These are phyloP conservation scores for Strigamia maritima DNA, from an alignment of 2,888 invertebrate species.

Conservation along the genomic window DNA sequence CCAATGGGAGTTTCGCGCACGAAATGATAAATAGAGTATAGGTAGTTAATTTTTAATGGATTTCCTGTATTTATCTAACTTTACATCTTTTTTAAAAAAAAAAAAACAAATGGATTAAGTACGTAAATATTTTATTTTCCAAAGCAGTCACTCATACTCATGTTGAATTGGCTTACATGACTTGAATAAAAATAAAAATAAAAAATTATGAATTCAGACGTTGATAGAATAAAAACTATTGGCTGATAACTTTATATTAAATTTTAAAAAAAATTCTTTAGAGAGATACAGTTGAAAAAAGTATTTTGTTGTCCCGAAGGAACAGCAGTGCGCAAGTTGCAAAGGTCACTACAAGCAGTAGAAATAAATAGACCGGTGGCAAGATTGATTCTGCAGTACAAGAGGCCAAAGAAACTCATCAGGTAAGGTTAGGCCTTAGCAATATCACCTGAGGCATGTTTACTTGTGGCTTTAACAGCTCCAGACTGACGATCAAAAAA, in stretches of 20 bases:
- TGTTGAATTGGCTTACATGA: too few relatives aligned
- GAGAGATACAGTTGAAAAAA: neutral
- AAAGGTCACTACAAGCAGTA: slow-evolving; percentile 21
- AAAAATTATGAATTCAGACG: too few relatives aligned
- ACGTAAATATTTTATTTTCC: too few relatives aligned
- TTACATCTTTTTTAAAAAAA: too few relatives aligned
- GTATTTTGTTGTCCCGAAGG: neutral
- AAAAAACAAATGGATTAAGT: too few relatives aligned
- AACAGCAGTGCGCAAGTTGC: neutral
- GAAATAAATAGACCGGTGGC: slow-evolving; percentile 24
- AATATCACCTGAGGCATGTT: slow-evolving; percentile 28
- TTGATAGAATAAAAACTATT: neutral
- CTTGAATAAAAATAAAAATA: too few relatives aligned
- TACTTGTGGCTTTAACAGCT: slow-evolving; percentile 23
- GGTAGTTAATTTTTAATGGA: too few relatives aligned
- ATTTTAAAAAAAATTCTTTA: neutral
- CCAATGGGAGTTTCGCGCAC: too few relatives aligned
- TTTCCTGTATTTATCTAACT: too few relatives aligned
- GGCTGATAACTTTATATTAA: neutral
- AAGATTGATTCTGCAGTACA: slow-evolving; percentile 12
- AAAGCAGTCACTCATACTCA: too few relatives aligned
- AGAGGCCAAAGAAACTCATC: slow-evolving; percentile 32
- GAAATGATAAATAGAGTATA: too few relatives aligned
- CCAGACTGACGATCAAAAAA: neutral
- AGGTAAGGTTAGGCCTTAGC: slow-evolving; percentile 26